A percentile compares a stretch with the other conserved stretches of the same genome.
Evolutionary conservation across 2,113 vertebrate species (phyloP).

Genomic region (Lagopus leucura): DNA sequence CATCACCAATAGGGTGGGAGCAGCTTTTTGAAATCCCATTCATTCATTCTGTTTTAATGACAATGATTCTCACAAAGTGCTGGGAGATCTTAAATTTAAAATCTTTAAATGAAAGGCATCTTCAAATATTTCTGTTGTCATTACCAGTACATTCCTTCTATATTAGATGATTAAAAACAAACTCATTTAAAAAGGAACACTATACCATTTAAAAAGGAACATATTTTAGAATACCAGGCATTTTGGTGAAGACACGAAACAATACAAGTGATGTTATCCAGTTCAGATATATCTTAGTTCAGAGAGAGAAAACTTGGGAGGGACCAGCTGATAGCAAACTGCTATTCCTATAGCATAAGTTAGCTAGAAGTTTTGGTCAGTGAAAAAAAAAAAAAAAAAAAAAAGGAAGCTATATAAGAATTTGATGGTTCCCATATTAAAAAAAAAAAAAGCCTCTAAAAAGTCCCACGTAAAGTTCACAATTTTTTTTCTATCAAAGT

Average conservation of each 20-base stretch:
- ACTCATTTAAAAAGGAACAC: constrained; percentile 20
- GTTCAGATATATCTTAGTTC: constrained; percentile 11
- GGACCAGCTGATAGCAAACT: neutral
- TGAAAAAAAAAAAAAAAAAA: neutral
- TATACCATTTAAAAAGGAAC: neutral
- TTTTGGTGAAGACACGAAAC: constrained; percentile 24
- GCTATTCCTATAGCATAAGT: neutral
- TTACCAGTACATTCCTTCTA: neutral
- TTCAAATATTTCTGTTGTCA: constrained; percentile 1
- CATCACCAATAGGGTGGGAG: constrained; percentile 12
- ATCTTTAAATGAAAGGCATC: constrained; percentile 36
- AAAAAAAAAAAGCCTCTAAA: neutral
- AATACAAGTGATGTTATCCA: neutral
- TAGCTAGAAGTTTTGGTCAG: neutral
- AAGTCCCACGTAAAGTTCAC: neutral
- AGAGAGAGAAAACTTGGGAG: neutral
- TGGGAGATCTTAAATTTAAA: constrained; percentile 16
- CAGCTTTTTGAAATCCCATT: constrained; percentile 49
- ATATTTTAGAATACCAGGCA: neutral
- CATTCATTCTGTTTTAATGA: constrained; percentile 9
- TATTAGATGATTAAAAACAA: constrained; percentile 26
- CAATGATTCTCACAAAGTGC: neutral
- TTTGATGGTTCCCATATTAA: neutral
- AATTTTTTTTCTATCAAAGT: neutral
- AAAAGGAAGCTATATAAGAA: neutral